A percentile compares a stretch with the other conserved stretches of the same genome.
phyloP scores from a whole-genome alignment of 2,797 vertebrate genomes.

The Chelonia mydas region DNA sequence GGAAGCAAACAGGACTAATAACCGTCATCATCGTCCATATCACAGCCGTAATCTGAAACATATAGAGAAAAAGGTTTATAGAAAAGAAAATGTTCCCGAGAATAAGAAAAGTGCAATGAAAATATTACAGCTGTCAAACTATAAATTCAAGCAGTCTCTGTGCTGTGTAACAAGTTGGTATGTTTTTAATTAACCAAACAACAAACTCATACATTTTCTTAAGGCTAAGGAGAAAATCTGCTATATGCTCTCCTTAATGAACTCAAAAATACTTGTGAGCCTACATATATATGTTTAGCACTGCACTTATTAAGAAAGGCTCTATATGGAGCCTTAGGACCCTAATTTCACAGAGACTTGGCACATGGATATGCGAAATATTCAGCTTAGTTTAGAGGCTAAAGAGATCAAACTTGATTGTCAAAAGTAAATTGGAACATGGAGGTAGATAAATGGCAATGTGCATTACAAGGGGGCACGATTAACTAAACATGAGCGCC shows the following conservation, averaged over 20 bases:
- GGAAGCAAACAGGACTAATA: slow-evolving; percentile 75
- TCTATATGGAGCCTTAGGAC: not conserved
- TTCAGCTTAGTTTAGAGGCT: slow-evolving; percentile 14
- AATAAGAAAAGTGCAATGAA: not conserved
- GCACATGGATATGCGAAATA: not conserved
- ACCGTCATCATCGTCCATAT: slow-evolving; percentile 88
- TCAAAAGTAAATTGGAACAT: slow-evolving; percentile 17
- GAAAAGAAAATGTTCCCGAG: slow-evolving; percentile 1
- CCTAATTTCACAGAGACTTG: slow-evolving; percentile 13
- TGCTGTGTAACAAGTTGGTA: not conserved
- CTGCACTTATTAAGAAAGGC: not conserved
- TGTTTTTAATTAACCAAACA: slow-evolving; percentile 12
- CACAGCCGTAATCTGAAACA: slow-evolving; percentile 91
- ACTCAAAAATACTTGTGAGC: slow-evolving; percentile 17
- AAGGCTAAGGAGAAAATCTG: not conserved
- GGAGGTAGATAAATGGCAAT: slow-evolving; percentile 29
- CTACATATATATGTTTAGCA: not conserved
- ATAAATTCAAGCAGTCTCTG: not conserved
- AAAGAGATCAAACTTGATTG: slow-evolving; percentile 37
- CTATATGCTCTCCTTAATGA: not conserved
- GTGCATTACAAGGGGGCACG: not conserved
- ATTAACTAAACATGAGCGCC: not conserved
- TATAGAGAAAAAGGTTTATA: slow-evolving; percentile 1
- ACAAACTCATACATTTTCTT: not conserved
- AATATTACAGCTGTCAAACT: not conserved